phyloP scores from a whole-genome alignment of 2,888 invertebrate species.

The Tinea pellionella region DNA sequence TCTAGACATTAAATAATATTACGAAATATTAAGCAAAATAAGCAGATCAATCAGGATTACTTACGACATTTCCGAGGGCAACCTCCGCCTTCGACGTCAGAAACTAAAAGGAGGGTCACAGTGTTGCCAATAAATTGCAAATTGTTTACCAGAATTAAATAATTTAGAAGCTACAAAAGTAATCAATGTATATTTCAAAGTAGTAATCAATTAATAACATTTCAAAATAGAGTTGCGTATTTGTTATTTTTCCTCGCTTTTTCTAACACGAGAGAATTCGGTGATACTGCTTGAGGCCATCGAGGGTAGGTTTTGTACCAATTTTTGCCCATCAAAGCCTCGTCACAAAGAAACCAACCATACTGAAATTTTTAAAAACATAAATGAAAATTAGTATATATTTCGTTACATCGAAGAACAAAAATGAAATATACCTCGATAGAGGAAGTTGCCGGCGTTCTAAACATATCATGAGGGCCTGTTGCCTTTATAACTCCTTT shows the following conservation, averaged over 20 bases:
- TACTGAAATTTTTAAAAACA: conserved; percentile 26
- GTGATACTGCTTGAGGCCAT: conserved; percentile 48
- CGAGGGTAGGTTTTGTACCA: conserved; percentile 52
- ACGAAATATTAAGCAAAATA: neutral
- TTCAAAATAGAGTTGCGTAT: conserved; percentile 50
- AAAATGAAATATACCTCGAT: conserved; percentile 31
- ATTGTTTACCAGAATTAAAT: neutral
- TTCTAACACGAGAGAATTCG: conserved; percentile 45
- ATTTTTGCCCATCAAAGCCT: conserved; percentile 32
- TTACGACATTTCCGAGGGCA: conserved; percentile 47
- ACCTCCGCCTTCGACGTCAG: conserved; percentile 33
- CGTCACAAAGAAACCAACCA: conserved; percentile 64
- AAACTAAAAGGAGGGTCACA: conserved; percentile 20
- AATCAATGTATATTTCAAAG: neutral
- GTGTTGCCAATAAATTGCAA: neutral
- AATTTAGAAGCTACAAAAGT: neutral
- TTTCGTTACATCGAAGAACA: neutral
- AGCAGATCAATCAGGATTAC: conserved; percentile 33
- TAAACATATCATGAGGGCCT: conserved; percentile 63
- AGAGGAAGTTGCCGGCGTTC: conserved; percentile 51
- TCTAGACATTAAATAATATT: neutral
- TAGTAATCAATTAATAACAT: neutral
- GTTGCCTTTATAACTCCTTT: conserved; percentile 66
- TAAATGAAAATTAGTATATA: too few species aligned
- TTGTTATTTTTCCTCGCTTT: conserved; percentile 51